phyloP scores from a whole-genome alignment of 2,113 vertebrate species.

The Epinephelus lanceolatus region DNA sequence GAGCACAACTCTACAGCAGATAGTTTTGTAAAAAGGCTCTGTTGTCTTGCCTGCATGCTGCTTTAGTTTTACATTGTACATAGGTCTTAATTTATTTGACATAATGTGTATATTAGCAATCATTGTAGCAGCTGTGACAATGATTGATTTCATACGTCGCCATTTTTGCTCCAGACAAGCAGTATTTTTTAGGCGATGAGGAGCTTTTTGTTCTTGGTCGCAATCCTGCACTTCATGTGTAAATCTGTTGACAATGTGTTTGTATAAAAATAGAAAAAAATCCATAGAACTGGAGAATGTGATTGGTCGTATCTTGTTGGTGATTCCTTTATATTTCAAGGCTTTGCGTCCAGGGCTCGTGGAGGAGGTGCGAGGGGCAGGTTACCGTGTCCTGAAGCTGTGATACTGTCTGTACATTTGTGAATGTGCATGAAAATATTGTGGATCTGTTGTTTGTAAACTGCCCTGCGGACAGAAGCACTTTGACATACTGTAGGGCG shows the following conservation, averaged over 20 bases:
- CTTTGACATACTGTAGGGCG: conserved; percentile 42
- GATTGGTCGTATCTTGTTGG: conserved; percentile 89
- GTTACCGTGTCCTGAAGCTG: conserved; percentile 43
- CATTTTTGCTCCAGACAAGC: conserved; percentile 76
- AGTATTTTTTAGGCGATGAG: conserved; percentile 80
- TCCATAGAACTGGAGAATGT: conserved; percentile 79
- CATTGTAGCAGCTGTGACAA: conserved; percentile 68
- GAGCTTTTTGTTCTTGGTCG: conserved; percentile 62
- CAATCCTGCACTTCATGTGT: conserved; percentile 75
- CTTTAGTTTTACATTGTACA: conserved; percentile 83
- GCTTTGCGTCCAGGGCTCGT: conserved; percentile 51
- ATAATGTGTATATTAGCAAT: conserved; percentile 76
- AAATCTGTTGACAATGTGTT: conserved; percentile 78
- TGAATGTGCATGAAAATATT: conserved; percentile 73
- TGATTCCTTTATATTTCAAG: conserved; percentile 74
- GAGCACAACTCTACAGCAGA: conserved; percentile 63
- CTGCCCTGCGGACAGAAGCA: conserved; percentile 57
- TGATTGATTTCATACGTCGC: conserved; percentile 71
- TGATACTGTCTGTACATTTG: conserved; percentile 64
- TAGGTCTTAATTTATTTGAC: conserved; percentile 81
- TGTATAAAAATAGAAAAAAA: conserved; percentile 77
- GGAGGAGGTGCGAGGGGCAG: background rate
- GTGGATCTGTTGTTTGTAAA: conserved; percentile 49
- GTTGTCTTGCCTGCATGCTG: conserved; percentile 85
- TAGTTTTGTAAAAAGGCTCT: conserved; percentile 75